Evolutionary conservation across 2,888 invertebrate species (phyloP).

Genomic region (Heterodera filipjevi): DNA sequence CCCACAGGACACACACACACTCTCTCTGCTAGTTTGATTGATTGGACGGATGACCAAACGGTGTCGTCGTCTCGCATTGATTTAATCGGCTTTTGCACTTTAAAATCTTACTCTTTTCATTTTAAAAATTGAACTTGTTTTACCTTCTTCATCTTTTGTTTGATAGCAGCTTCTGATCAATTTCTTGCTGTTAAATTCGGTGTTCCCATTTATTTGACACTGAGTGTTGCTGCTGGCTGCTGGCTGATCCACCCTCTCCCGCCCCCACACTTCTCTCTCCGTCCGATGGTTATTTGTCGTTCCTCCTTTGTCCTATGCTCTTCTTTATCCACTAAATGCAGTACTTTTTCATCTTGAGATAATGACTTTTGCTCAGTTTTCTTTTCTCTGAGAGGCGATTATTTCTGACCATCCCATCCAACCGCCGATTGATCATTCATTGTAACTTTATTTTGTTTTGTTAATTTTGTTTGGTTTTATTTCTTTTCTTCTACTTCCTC

Average conservation of each 20-base stretch:
- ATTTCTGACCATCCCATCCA: too few species aligned
- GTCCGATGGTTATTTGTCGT: not conserved
- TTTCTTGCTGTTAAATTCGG: not conserved
- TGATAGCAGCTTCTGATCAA: not conserved
- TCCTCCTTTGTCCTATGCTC: not conserved
- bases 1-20: not conserved
- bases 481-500: not conserved
- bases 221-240: not conserved
- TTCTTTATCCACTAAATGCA: not conserved
- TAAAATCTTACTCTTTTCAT: too few species aligned
- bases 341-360: too few species aligned
- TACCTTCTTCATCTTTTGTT: not conserved
- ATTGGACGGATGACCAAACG: not conserved
- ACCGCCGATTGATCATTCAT: too few species aligned
- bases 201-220: not conserved
- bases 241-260: not conserved
- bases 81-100: not conserved
- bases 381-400: too few species aligned
- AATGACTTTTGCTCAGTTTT: too few species aligned
- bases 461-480: not conserved
- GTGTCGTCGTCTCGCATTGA: not conserved
- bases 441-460: too few species aligned
- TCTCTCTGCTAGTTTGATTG: not conserved
- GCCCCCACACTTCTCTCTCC: not conserved
- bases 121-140: not conserved